Evolutionary conservation across 2,888 invertebrate genomes (phyloP).

Genomic region (Brachypterus glaber): DNA sequence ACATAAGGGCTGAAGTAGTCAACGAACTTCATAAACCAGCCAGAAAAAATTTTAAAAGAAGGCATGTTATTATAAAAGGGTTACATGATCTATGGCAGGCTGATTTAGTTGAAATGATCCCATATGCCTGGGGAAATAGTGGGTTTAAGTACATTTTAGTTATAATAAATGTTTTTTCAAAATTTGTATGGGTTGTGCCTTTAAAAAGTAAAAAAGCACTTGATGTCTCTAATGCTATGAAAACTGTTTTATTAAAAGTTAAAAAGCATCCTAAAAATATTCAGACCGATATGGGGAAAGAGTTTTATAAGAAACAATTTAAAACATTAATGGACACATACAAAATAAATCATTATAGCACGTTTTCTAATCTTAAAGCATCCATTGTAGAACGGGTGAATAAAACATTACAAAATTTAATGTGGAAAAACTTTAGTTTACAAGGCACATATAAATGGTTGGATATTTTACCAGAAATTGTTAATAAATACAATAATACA

Average conservation of each 20-base stretch:
- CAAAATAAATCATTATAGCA: slow-evolving; percentile 16
- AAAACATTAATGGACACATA: slow-evolving; percentile 12
- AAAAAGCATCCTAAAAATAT: slow-evolving; percentile 9
- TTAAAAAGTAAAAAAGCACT: slow-evolving; percentile 26
- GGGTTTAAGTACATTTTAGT: slow-evolving; percentile 26
- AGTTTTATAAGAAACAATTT: slow-evolving; percentile 16
- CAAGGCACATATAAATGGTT: no score
- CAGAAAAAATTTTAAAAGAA: no score
- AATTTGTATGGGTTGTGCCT: slow-evolving; percentile 29
- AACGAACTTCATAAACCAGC: no score
- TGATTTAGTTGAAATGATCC: slow-evolving; percentile 34
- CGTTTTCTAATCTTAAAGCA: slow-evolving; percentile 8
- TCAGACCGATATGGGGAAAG: slow-evolving; percentile 16
- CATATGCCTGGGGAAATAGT: slow-evolving; percentile 27
- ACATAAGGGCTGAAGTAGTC: slow-evolving; percentile 23
- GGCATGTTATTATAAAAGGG: slow-evolving; percentile 27
- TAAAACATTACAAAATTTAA: no score
- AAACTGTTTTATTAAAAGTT: slow-evolving; percentile 3
- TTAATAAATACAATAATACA: background rate
- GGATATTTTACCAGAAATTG: background rate
- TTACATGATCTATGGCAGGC: slow-evolving; percentile 35
- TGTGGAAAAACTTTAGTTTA: no score
- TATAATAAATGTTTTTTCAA: slow-evolving; percentile 31
- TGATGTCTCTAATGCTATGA: slow-evolving; percentile 19
- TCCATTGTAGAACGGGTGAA: no score